Base-by-base conservation (phyloP, 2,888 invertebrate genomes). In the Cremastinae sp. region DNA sequence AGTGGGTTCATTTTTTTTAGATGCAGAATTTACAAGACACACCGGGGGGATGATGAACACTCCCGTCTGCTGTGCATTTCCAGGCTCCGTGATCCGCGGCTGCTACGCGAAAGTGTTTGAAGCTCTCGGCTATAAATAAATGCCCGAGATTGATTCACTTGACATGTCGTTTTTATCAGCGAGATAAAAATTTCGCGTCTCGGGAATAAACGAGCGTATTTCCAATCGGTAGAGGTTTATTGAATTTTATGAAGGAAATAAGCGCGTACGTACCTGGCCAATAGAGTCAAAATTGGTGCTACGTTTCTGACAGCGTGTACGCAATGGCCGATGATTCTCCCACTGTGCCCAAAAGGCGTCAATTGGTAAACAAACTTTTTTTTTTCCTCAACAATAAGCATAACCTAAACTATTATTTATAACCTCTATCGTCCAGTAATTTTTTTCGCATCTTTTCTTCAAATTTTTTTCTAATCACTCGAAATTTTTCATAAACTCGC, bases 281-380 rank as follows among this genome's bases (percentile, higher is more conserved):
- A 9, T 65, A 70, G 34, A 54, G 18, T 34, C 10, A 45, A 61
- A 54, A 82, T 85, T 49, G 34, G 43, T 51, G 84, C 85, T 87
- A 86, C 88, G 88, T 86, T 85, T 85, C 83, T 84, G 84, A 84
- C 86, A 85, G 86, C 85, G 81, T 84, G 85, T 84, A 74, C 80
- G 84, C 85, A 86, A 89, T 89, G 89, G 88, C 89, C 84, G 89
- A 89, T 83, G 88, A 88, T 76, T 83, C 88, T 69, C 79, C 85
- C 78, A 79, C 88, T 69, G 81, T 83, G 79, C 89, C 89, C 64
- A 87, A 80, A 81, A 86, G 85, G 85, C 89, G 89, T 84, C 89
- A 89, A 88, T 86, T 89, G 89, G 89, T 89, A 89, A 89, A 87
- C 85, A 86, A 87, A 85, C 38, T 49, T 16, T 2, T 22, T 16